phyloP scores from a whole-genome alignment of 2,113 vertebrate genomes.

The Telmatochromis sp. region DNA sequence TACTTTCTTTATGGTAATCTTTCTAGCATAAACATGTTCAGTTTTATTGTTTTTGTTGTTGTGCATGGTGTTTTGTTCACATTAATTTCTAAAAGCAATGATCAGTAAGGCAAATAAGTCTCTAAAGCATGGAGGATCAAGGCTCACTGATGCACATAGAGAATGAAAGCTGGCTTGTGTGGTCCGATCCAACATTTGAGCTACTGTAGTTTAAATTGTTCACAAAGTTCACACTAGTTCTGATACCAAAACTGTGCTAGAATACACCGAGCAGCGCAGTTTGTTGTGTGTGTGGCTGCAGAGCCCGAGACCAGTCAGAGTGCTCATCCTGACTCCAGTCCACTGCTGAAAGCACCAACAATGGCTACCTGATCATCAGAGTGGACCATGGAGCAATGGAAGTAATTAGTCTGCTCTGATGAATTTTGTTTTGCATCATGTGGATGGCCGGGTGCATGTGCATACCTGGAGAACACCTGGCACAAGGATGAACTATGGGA shows the following conservation, averaged over 20 bases:
- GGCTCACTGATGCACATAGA: not conserved
- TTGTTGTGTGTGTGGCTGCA: not conserved
- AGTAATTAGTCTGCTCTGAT: not conserved
- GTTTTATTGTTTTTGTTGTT: not conserved
- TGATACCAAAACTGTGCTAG: not conserved
- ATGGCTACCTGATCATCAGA: not conserved
- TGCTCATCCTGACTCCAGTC: not conserved
- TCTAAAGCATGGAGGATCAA: not conserved
- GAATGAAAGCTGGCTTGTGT: not conserved
- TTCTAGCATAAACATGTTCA: not conserved
- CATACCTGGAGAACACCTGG: not conserved
- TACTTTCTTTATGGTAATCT: not conserved
- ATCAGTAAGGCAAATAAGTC: not conserved
- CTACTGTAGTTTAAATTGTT: not conserved
- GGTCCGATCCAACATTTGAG: rapidly evolving
- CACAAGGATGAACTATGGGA: not conserved
- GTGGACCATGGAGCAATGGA: not conserved
- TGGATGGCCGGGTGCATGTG: not conserved
- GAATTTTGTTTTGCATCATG: not conserved
- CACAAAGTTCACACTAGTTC: not conserved
- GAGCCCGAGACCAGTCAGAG: not conserved
- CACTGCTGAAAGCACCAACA: not conserved
- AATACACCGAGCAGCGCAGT: not conserved
- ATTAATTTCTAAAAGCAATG: not conserved
- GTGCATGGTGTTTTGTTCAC: rapidly evolving